Conservation (phyloP, 2,797 vertebrate genomes). For the Mionectes olivaceus region DNA sequence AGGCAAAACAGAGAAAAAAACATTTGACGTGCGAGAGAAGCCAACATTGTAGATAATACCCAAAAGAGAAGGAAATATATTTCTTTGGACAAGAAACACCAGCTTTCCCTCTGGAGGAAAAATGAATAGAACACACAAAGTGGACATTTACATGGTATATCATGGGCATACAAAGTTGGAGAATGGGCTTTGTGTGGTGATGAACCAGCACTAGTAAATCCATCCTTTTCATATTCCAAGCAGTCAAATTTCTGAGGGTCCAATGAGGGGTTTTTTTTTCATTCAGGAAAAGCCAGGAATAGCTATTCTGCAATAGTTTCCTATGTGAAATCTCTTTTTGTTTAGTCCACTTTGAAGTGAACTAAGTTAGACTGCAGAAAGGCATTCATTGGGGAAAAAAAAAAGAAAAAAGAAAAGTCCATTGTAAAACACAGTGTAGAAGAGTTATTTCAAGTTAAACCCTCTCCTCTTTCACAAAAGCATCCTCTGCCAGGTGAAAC, state of each 20-base stretch:
- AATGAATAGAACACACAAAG: background rate
- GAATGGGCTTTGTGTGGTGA: background rate
- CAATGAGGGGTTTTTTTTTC: background rate
- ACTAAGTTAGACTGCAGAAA: background rate
- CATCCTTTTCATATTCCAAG: background rate
- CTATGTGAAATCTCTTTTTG: background rate
- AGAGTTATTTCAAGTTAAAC: background rate
- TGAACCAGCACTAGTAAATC: background rate
- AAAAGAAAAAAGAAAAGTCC: background rate
- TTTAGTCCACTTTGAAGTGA: background rate
- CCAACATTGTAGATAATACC: background rate
- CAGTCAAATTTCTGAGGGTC: background rate
- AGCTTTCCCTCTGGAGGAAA: background rate
- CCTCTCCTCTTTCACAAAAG: background rate
- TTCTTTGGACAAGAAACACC: background rate
- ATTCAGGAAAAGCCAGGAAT: background rate
- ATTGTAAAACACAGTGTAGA: background rate
- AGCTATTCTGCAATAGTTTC: background rate
- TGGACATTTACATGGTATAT: background rate
- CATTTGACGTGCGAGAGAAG: background rate
- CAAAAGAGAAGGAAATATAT: background rate
- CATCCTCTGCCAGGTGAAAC: background rate
- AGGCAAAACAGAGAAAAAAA: background rate
- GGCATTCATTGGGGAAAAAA: background rate
- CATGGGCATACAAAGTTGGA: background rate